Evolutionary conservation across 2,113 vertebrate species (phyloP).

Genomic region (Sialia sialis): DNA sequence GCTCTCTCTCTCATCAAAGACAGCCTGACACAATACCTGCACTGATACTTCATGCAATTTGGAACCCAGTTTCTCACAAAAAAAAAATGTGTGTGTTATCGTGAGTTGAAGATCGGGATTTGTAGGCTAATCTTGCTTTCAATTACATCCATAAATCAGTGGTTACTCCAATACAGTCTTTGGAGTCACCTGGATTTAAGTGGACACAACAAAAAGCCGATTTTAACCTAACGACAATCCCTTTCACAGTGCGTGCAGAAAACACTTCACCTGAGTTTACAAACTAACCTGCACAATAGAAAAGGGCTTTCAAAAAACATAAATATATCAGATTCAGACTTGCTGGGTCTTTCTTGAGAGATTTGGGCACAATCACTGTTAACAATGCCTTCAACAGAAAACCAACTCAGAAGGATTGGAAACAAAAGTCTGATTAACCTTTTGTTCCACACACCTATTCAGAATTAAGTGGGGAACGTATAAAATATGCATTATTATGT

Average conservation of each 20-base stretch:
- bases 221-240: neutral
- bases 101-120: neutral
- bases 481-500: neutral
- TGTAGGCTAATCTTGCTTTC: neutral
- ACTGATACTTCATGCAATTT: neutral
- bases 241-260: neutral
- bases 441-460: conserved; percentile 28
- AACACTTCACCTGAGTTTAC: neutral
- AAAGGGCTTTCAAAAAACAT: neutral
- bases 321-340: neutral
- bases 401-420: neutral
- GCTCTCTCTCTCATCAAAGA: neutral
- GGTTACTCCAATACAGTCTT: neutral
- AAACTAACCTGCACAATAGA: neutral
- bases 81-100: neutral
- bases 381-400: conserved; percentile 15
- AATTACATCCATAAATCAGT: neutral
- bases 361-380: neutral
- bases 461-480: conserved; percentile 6
- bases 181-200: neutral
- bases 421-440: neutral
- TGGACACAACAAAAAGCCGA: neutral
- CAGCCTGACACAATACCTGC: neutral
- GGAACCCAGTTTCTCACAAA: neutral
- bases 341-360: neutral